Base-by-base conservation (phyloP, 2,113 vertebrate species). In the Hippocampus mohnikei region DNA sequence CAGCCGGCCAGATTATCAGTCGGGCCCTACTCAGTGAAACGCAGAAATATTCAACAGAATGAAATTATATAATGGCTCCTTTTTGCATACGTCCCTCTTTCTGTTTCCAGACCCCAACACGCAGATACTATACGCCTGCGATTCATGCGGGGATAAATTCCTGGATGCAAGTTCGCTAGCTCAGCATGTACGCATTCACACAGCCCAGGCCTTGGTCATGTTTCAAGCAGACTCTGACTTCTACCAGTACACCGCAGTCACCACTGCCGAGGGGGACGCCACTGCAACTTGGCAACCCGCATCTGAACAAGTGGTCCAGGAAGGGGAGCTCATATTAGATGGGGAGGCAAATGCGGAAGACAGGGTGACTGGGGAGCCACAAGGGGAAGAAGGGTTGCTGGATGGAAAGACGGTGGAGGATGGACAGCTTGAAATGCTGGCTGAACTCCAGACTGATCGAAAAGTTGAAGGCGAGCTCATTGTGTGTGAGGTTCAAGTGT, bases 101-200 rank as follows among this genome's bases (percentile, higher is more conserved):
- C n/a, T 91, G 15, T 15, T 59, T 15, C 8, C 91, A 98, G 96
- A 98, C 78, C 96, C 97, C 79, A 95, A 98, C 91, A 98, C 96
- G 0, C 95, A 98, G 84, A 98, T 98, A 85, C 91, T 98, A 12
- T 98, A 98, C 0, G 97, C 95, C 23, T 98, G 97, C 6, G 97
- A 98, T 72, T 98, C 96, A 0, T 98, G 97, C 3, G 96, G 96
- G 1, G 96, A 98, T 74, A 98, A 98, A 79, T 98, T 98, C 82
- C 80, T 96, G 87, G 97, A 98, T 0, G 96, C 96, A 69, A 94
- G 82, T 84, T 98, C 95, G 76, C 87, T 98, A 69, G 97, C 97
- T 0, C 96, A 98, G 89, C 97, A 98, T 0, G 96, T 98, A 7
- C 95, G 97, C 73, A 96, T 98, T 86, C 97, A 98, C 93, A 98